Percentiles rank a stretch among this genome's conserved stretches.
These are phyloP conservation scores for Chinchilla lanigera DNA, from an alignment of 2,113 vertebrate genomes.

Conservation along the genomic window DNA sequence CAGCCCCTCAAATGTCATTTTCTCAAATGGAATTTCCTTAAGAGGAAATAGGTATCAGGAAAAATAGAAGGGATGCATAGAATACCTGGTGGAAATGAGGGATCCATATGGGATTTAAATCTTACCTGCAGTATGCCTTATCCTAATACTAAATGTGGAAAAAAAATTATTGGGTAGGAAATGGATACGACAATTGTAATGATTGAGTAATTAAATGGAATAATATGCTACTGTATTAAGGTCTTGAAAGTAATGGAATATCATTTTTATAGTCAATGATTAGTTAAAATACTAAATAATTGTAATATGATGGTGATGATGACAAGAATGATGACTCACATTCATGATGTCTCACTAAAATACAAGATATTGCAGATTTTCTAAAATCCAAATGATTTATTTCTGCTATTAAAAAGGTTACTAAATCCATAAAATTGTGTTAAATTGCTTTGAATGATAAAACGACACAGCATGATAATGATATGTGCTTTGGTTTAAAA, in stretches of 20 bases:
- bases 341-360: background rate
- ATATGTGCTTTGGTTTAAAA: constrained; percentile 53
- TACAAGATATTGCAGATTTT: constrained; percentile 8
- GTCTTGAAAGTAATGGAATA: constrained; percentile 13
- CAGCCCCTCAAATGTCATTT: no score
- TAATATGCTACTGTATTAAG: background rate
- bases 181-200: constrained; percentile 7
- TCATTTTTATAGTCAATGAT: background rate
- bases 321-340: background rate
- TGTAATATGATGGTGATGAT: background rate
- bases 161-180: background rate
- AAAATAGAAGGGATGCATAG: background rate
- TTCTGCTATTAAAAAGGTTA: constrained; percentile 28
- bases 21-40: background rate
- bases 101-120: background rate
- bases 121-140: background rate
- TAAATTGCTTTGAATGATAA: constrained; percentile 78
- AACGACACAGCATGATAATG: constrained; percentile 47
- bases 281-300: constrained; percentile 38
- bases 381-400: constrained; percentile 62
- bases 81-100: background rate
- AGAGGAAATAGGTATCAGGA: background rate
- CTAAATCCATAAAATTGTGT: constrained; percentile 21
- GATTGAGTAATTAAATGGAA: constrained; percentile 5
- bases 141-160: background rate